Evolutionary conservation across 2,888 invertebrate species (phyloP), one percentile per base, ranked within the genome.

Genomic region (Dynastes hyllus): DNA sequence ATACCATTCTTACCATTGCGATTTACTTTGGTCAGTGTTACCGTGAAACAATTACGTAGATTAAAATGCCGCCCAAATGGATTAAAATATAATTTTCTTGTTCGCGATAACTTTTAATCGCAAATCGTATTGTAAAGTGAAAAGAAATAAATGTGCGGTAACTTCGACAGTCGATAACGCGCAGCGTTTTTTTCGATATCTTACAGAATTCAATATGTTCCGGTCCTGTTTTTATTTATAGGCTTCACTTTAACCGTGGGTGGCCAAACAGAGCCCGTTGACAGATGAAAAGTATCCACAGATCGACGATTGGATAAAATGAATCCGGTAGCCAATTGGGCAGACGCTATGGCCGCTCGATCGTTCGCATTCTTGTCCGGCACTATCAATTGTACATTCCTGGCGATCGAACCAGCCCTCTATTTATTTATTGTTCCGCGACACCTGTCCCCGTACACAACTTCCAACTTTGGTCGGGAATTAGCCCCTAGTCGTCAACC

Each of bases 261-360:
- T 89, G 89, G 89, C 88, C 88, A 84, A 84, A 84, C 85, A 82
- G 84, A 85, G 80, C 79, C 83, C 85, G 88, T 84, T 89, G 89
- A 89, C 89, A 89, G 89, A 88, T 89, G 88, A 89, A 89, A 89
- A 88, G 89, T 89, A 88, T 89, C 86, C 87, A 83, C 85, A 89
- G 89, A 89, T 89, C 88, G 85, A 85, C 86, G 88, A 89, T 89
- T 89, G 89, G 89, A 89, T 89, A 89, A 89, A 87, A 85, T 84
- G 87, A 88, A 87, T 88, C 87, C 89, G 88, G 89, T 89, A 89
- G 89, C 89, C 88, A 87, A 88, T 89, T 88, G 88, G 88, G 84
- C 86, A 86, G 86, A 86, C 86, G 87, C 87, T 86, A 84, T 84
- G 84, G 84, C 84, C 82, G 84, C 85, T 84, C 76, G 76, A 63